Evolutionary conservation across 2,888 invertebrate genomes (phyloP), one percentile per base, ranked within the genome.

Genomic region (Nasonovia ribisnigri): DNA sequence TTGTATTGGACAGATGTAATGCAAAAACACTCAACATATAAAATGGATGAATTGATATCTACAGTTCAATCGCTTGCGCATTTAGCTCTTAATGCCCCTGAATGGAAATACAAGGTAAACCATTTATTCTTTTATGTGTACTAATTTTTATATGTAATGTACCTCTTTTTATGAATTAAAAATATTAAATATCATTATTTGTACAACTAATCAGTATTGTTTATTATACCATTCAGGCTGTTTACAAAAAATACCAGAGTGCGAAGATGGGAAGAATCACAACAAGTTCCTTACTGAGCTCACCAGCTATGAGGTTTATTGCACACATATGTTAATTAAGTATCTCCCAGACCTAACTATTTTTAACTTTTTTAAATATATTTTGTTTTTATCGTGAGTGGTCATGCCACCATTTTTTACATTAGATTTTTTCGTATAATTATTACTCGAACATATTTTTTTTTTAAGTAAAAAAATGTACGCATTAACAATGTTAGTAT

Each of bases 21-120:
- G 94, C 96, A 96, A 16, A 97, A 97, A 96, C 98, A 98, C 95
- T 97, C 98, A 20, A 97, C 97, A 3, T 98, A 99, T 95, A 96
- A 96, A 0, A 96, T 97, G 42, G 96, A 97, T 2, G 97, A 98
- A 92, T 96, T 99, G 88, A 96, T 97, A 87, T 97, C 97, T 0
- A 96, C 97, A 46, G 97, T 98, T 42, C 96, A 96, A 88, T 96
- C 97, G 95, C 96, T 99, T 94, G 98, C 98, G 0, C 96, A 96
- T 93, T 96, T 98, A 93, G 96, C 98, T 13, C 95, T 96, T 0
- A 97, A 97, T 95, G 97, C 97, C n/a, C 97, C 97, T 29, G 96
- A 96, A 46, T 97, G 97, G 36, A 98, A 98, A 95, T 96, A 97
- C 95, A 97, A 97, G 95, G 96, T 96, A 77, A 77, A 57, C 8